These are phyloP conservation scores for Lasiommata megera DNA, from an alignment of 2,888 invertebrate species.

Conservation along the genomic window DNA sequence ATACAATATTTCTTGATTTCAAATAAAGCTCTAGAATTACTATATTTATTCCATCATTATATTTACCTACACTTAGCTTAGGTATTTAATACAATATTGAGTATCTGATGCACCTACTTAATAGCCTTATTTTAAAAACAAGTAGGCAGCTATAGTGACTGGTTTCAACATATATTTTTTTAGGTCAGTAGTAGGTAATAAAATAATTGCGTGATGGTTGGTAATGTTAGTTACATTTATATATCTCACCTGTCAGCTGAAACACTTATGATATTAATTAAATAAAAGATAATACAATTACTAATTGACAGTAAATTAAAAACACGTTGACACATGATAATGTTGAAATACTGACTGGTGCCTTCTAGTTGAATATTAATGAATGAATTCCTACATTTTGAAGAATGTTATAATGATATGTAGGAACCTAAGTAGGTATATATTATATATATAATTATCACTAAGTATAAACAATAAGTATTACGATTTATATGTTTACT, in stretches of 20 bases:
- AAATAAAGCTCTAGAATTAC: too few relatives aligned
- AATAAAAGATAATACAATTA: slow-evolving; percentile 27
- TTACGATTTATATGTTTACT: slow-evolving; percentile 26
- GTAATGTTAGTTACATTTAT: neutral
- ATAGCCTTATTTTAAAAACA: too few relatives aligned
- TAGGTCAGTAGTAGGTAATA: too few relatives aligned
- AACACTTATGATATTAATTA: slow-evolving; percentile 29
- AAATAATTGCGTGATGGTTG: neutral
- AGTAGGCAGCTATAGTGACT: too few relatives aligned
- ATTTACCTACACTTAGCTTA: too few relatives aligned
- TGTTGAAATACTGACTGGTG: slow-evolving; percentile 23
- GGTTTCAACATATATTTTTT: too few relatives aligned
- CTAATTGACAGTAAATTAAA: slow-evolving; percentile 29
- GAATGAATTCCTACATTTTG: slow-evolving; percentile 25
- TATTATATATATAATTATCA: slow-evolving; percentile 18
- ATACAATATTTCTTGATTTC: too few relatives aligned
- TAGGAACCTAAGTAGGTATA: neutral
- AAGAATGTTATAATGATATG: slow-evolving; percentile 19
- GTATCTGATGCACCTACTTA: too few relatives aligned
- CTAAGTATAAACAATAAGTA: slow-evolving; percentile 30
- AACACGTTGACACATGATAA: slow-evolving; percentile 26
- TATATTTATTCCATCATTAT: too few relatives aligned
- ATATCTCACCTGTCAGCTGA: slow-evolving; percentile 41
- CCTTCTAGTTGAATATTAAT: slow-evolving; percentile 17
- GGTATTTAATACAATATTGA: too few relatives aligned